Evolutionary conservation across 1,140 invertebrate species (phyloP).

Genomic region (Orius insidiosus): DNA sequence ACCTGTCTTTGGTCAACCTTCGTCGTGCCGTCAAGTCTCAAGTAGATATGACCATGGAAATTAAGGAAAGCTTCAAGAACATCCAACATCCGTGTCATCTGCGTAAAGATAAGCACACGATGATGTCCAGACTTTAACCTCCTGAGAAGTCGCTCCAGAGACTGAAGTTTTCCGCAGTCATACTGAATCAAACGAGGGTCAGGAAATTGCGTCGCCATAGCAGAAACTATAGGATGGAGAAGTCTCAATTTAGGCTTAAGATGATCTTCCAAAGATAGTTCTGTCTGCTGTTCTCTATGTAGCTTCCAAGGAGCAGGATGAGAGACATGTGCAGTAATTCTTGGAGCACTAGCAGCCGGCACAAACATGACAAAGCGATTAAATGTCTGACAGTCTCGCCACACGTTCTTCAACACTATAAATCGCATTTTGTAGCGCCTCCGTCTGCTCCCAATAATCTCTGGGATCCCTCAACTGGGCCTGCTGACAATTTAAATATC

Average conservation of each 20-base stretch:
- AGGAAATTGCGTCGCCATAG: conserved; percentile 81
- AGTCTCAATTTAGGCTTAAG: conserved; percentile 36
- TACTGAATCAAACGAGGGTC: conserved; percentile 96
- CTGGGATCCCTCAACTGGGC: conserved; percentile 23
- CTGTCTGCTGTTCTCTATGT: conserved; percentile 30
- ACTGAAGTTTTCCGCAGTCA: conserved; percentile 87
- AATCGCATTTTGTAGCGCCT: conserved; percentile 37
- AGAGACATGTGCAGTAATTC: conserved; percentile 41
- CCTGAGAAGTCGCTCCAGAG: conserved; percentile 65
- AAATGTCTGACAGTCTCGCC: conserved; percentile 44
- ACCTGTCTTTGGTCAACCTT: conserved; percentile 74
- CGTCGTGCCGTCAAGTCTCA: conserved; percentile 84
- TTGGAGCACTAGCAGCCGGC: conserved; percentile 44
- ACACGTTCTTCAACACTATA: conserved; percentile 45
- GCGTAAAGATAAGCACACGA: conserved; percentile 80
- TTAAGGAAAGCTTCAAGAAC: conserved; percentile 70
- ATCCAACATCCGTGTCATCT: conserved; percentile 86
- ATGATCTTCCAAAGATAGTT: conserved; percentile 31
- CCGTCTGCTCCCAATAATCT: conserved; percentile 31
- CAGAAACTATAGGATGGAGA: conserved; percentile 53
- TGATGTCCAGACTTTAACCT: conserved; percentile 53
- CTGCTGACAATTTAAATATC: conserved; percentile 35
- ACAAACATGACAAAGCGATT: conserved; percentile 53
- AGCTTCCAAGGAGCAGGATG: conserved; percentile 49
- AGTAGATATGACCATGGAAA: conserved; percentile 49